Percentiles rank a stretch among this genome's conserved stretches.
Evolutionary conservation across 2,888 invertebrate species (phyloP).

Genomic region (Andrena hattorfiana): DNA sequence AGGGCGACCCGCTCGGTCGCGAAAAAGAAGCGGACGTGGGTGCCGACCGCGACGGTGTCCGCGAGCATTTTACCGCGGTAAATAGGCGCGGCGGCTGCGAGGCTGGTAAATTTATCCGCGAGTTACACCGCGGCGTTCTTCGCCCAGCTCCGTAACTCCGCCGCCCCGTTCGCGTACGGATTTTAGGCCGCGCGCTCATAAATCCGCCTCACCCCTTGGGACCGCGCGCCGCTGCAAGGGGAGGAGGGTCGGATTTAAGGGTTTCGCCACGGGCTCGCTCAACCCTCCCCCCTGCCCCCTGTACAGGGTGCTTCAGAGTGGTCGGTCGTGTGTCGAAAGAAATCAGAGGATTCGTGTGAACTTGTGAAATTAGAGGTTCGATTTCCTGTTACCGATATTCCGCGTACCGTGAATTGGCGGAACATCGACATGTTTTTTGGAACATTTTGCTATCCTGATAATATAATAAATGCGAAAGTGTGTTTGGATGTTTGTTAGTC

Average conservation of each 20-base stretch:
- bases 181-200: constrained; percentile 70
- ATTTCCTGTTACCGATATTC: too few relatives aligned
- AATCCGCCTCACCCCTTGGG: constrained; percentile 67
- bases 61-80: constrained; percentile 48
- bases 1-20: constrained; percentile 6
- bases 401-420: too few relatives aligned
- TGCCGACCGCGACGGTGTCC: constrained; percentile 32
- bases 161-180: constrained; percentile 61
- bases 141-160: constrained; percentile 52
- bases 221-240: constrained; percentile 26
- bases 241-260: constrained; percentile 64
- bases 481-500: too few relatives aligned
- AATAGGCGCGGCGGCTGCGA: constrained; percentile 41
- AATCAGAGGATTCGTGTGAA: neutral
- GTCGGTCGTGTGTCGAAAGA: neutral
- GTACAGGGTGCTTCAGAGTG: neutral
- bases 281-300: constrained; percentile 35
- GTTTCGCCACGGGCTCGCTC: constrained; percentile 60
- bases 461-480: too few relatives aligned
- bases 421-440: too few relatives aligned
- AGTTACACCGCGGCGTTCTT: constrained; percentile 65
- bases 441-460: too few relatives aligned
- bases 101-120: constrained; percentile 62
- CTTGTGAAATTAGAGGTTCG: too few relatives aligned
- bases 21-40: constrained; percentile 56